A percentile compares a stretch with the other conserved stretches of the same genome.
phyloP scores from a whole-genome alignment of 2,888 invertebrate species.

The Operophtera brumata region DNA sequence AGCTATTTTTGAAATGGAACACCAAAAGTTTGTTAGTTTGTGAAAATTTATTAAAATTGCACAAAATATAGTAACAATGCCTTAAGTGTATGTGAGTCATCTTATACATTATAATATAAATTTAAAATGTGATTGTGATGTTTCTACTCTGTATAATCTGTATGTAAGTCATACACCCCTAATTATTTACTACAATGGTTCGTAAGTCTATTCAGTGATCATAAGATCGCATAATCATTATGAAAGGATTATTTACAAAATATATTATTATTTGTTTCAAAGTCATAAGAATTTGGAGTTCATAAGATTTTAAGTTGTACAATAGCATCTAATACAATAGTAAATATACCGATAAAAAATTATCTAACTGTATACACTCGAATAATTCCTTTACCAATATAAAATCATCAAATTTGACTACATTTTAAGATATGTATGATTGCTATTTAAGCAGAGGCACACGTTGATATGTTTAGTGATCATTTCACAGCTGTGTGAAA shows the following conservation, averaged over 20 bases:
- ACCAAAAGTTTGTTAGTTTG: neutral
- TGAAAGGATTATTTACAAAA: constrained; percentile 74
- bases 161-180: constrained; percentile 8
- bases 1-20: constrained; percentile 34
- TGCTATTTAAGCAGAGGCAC: constrained; percentile 78
- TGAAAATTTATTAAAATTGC: constrained; percentile 25
- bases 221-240: constrained; percentile 60
- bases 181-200: constrained; percentile 42
- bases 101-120: neutral
- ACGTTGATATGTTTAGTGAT: constrained; percentile 78
- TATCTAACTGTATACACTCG: constrained; percentile 66
- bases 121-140: constrained; percentile 14
- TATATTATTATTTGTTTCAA: constrained; percentile 68
- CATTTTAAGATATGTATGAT: constrained; percentile 73
- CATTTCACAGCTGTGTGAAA: constrained; percentile 55
- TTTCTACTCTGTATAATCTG: constrained; percentile 11
- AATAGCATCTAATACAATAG: constrained; percentile 71
- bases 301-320: constrained; percentile 77
- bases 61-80: constrained; percentile 16
- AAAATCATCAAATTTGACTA: constrained; percentile 73
- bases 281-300: constrained; percentile 79
- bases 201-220: constrained; percentile 54
- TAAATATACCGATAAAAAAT: constrained; percentile 74
- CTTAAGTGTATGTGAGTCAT: constrained; percentile 3
- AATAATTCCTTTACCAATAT: constrained; percentile 51